Evolutionary conservation across 2,888 invertebrate genomes (phyloP).

Genomic region (Clepsis dumicolana): DNA sequence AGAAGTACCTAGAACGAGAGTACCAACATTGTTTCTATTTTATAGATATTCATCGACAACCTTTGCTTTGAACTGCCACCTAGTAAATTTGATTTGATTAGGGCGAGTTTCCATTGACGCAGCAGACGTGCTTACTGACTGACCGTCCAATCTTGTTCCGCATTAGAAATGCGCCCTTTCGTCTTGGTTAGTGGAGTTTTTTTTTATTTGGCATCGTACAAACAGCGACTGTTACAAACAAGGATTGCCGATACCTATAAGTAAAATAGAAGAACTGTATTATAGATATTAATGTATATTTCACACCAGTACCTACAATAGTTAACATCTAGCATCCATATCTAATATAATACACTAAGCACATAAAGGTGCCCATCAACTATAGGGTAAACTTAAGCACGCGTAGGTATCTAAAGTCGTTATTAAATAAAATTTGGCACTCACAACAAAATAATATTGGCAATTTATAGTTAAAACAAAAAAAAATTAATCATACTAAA

Average conservation of each 20-base stretch:
- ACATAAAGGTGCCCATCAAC: constrained; percentile 11
- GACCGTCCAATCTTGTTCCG: no score
- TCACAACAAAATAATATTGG: constrained; percentile 11
- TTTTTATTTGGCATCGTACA: not conserved
- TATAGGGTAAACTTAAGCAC: not conserved
- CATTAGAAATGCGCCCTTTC: no score
- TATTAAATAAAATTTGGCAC: constrained; percentile 33
- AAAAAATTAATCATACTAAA: constrained; percentile 15
- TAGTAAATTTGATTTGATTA: no score
- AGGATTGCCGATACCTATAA: not conserved
- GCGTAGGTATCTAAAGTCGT: constrained; percentile 13
- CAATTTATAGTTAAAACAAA: constrained; percentile 13
- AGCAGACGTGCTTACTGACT: no score
- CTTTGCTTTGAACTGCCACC: no score
- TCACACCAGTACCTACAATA: constrained; percentile 4
- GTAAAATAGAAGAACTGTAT: not conserved
- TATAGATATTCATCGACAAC: no score
- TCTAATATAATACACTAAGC: not conserved
- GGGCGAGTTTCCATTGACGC: no score
- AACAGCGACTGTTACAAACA: not conserved
- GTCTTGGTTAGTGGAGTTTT: no score
- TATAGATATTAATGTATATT: not conserved
- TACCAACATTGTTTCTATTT: no score
- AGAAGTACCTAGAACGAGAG: not conserved
- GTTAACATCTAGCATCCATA: not conserved